Conservation (phyloP, 1,140 invertebrate genomes). For the Aphidius ervi region DNA sequence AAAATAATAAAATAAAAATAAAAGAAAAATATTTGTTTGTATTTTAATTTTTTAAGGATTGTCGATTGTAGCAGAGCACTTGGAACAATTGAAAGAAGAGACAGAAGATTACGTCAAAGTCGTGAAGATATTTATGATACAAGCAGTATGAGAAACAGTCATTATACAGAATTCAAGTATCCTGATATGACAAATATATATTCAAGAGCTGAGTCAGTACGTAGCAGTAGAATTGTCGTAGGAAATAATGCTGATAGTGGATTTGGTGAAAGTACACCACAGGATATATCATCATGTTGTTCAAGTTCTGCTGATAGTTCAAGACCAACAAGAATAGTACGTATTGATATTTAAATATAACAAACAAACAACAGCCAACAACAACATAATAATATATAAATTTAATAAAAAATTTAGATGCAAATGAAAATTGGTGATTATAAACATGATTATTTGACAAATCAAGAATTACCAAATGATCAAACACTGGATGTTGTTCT, state of each 20-base stretch:
- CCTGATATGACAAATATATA: slow-evolving; percentile 39
- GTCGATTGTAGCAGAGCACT: slow-evolving; percentile 39
- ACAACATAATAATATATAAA: slow-evolving; percentile 11
- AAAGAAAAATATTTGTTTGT: slow-evolving; percentile 25
- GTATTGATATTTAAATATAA: slow-evolving; percentile 21
- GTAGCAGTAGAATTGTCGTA: slow-evolving; percentile 48
- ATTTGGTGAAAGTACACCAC: slow-evolving; percentile 51
- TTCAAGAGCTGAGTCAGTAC: slow-evolving; percentile 40
- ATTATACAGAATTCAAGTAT: slow-evolving; percentile 37
- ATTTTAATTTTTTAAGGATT: slow-evolving; percentile 36
- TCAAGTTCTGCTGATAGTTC: slow-evolving; percentile 52
- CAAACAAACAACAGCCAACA: neutral
- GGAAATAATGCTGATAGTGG: slow-evolving; percentile 49
- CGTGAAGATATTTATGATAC: slow-evolving; percentile 48
- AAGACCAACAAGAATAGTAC: slow-evolving; percentile 41
- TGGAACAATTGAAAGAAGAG: slow-evolving; percentile 49
- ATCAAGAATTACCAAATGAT: slow-evolving; percentile 47
- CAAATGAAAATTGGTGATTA: slow-evolving; percentile 50
- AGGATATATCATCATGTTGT: slow-evolving; percentile 53
- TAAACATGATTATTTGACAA: slow-evolving; percentile 49
- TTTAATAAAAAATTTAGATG: slow-evolving; percentile 45
- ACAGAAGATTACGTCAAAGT: slow-evolving; percentile 47
- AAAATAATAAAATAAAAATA: slow-evolving; percentile 28
- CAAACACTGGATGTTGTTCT: slow-evolving; percentile 51
- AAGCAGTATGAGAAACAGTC: slow-evolving; percentile 36